These are phyloP conservation scores for Acronicta leporina DNA, from an alignment of 2,888 invertebrate genomes.

Conservation along the genomic window DNA sequence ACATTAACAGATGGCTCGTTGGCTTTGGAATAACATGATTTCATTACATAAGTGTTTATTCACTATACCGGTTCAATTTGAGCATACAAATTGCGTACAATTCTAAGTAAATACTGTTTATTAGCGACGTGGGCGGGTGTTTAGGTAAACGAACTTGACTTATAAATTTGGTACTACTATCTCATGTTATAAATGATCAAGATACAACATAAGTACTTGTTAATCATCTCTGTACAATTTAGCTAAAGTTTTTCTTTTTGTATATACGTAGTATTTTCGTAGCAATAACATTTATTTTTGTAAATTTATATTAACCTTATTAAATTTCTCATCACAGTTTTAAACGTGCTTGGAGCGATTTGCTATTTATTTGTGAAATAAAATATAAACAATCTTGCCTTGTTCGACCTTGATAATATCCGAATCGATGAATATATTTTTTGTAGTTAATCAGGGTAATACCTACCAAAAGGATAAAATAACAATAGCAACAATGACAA, in stretches of 20 bases:
- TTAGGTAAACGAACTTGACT: slow-evolving; percentile 56
- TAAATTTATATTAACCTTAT: too few species aligned
- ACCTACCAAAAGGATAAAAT: too few species aligned
- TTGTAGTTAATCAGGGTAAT: neutral
- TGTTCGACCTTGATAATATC: neutral
- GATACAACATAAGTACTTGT: neutral
- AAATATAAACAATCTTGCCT: slow-evolving; percentile 6
- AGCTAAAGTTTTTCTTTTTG: too few species aligned
- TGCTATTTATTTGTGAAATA: neutral
- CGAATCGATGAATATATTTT: slow-evolving; percentile 28
- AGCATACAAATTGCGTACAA: slow-evolving; percentile 53
- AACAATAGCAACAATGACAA: slow-evolving; percentile 3
- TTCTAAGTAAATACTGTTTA: slow-evolving; percentile 55
- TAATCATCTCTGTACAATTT: neutral
- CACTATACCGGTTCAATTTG: slow-evolving; percentile 66
- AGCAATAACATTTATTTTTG: too few species aligned
- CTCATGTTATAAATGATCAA: neutral
- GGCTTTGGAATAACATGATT: slow-evolving; percentile 64
- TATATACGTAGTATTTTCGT: too few species aligned
- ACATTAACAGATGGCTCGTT: slow-evolving; percentile 78
- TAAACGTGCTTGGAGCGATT: too few species aligned
- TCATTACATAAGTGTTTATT: slow-evolving; percentile 70
- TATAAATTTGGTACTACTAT: slow-evolving; percentile 27
- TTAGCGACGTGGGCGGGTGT: slow-evolving; percentile 52
- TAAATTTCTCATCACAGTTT: too few species aligned